These are phyloP conservation scores for Syngnathus floridae DNA, from an alignment of 2,113 vertebrate species.

Conservation along the genomic window DNA sequence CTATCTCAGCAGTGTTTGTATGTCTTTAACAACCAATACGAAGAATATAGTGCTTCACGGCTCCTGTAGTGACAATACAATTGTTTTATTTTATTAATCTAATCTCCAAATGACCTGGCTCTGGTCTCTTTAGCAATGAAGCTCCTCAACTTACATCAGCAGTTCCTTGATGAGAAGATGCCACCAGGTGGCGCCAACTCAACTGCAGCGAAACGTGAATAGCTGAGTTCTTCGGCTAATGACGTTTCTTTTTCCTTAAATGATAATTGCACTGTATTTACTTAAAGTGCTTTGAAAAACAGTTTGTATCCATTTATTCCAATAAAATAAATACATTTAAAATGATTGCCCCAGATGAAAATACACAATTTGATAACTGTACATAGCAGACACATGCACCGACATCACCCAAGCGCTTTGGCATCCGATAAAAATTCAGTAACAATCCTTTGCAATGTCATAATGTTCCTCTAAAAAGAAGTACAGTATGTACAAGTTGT, in stretches of 20 bases:
- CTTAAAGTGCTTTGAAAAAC: slow-evolving; percentile 23
- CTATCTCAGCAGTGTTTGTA: slow-evolving; percentile 13
- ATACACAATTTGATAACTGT: slow-evolving; percentile 86
- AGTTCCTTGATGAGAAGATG: background rate
- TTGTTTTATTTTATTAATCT: too few relatives aligned
- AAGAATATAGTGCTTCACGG: background rate
- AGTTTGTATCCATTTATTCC: slow-evolving; percentile 72
- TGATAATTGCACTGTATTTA: background rate
- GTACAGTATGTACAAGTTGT: slow-evolving; percentile 92
- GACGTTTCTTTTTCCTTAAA: background rate
- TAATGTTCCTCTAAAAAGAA: slow-evolving; percentile 86
- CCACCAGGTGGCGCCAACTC: background rate
- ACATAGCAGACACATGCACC: slow-evolving; percentile 64
- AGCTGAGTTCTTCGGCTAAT: background rate
- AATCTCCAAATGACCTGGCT: too few relatives aligned
- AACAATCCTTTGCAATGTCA: slow-evolving; percentile 64
- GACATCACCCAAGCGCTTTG: slow-evolving; percentile 28
- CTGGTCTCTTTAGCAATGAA: background rate
- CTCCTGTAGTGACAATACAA: too few relatives aligned
- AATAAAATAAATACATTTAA: slow-evolving; percentile 70
- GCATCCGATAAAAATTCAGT: slow-evolving; percentile 45
- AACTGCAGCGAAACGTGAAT: background rate
- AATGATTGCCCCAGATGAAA: slow-evolving; percentile 70
- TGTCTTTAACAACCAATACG: background rate
- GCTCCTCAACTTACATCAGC: background rate